Conservation (phyloP, 2,888 invertebrate genomes). For the Agriotes lineatus region DNA sequence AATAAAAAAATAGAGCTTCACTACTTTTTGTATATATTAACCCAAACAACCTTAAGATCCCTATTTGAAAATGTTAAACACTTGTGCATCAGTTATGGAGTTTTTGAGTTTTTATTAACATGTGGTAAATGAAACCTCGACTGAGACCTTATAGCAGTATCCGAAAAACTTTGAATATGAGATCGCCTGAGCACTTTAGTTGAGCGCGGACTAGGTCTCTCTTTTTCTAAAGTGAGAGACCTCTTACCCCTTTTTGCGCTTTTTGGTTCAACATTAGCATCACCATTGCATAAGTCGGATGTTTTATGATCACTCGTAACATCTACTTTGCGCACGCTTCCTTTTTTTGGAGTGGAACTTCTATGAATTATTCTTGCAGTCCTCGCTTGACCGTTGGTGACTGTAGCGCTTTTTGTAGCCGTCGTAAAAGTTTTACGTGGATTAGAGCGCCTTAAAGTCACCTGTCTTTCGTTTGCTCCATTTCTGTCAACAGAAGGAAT, state of each 20-base stretch:
- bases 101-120: constrained; percentile 46
- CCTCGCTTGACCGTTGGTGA: constrained; percentile 3
- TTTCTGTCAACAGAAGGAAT: constrained; percentile 62
- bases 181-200: constrained; percentile 62
- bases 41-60: neutral
- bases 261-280: constrained; percentile 50
- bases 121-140: constrained; percentile 50
- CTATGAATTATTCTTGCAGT: constrained; percentile 23
- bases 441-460: constrained; percentile 52
- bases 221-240: constrained; percentile 60
- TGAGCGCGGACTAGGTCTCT: constrained; percentile 60
- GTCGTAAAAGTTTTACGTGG: constrained; percentile 53
- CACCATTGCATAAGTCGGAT: constrained; percentile 36
- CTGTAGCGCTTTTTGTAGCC: neutral
- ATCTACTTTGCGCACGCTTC: constrained; percentile 13
- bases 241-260: constrained; percentile 60
- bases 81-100: constrained; percentile 10
- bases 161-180: constrained; percentile 46
- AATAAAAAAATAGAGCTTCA: too few species aligned
- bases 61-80: too few species aligned
- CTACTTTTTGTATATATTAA: too few species aligned
- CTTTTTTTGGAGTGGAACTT: constrained; percentile 32
- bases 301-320: constrained; percentile 35
- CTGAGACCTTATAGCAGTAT: constrained; percentile 39
- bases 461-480: constrained; percentile 54